Evolutionary conservation across 2,888 invertebrate species (phyloP), one percentile per base, ranked within the genome.

Genomic region (Strigamia maritima): DNA sequence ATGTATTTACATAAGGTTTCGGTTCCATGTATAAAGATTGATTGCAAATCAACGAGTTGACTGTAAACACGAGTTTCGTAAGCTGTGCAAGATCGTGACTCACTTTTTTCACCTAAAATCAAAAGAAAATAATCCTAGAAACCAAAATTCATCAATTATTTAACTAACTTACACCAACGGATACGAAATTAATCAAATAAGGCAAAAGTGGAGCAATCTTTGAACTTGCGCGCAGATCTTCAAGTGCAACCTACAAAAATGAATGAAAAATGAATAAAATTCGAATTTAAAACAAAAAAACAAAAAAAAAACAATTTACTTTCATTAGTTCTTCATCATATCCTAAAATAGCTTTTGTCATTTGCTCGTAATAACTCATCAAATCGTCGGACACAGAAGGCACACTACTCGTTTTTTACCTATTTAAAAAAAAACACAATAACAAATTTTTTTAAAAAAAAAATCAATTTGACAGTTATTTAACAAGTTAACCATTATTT

Each of bases 121-220:
- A n/a, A n/a, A n/a, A n/a, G n/a, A n/a, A n/a, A n/a, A n/a, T n/a
- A n/a, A n/a, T 14, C 28, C n/a, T 12, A 12, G 31, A 40, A 35
- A 54, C 14, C 40, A 76, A 79, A 31, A 16, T 40, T n/a, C n/a
- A n/a, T n/a, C n/a, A n/a, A n/a, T n/a, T n/a, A n/a, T n/a, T n/a
- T n/a, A n/a, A n/a, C n/a, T n/a, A 44, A 83, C 85, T 83, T 82
- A 86, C 86, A 82, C 86, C 86, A 83, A 84, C 84, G 22, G 84
- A 82, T 10, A 86, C 83, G 83, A 86, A 86, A 82, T 84, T 86
- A 76, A 86, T 83, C 81, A 86, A 83, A 78, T 84, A 85, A 16
- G 86, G 85, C 70, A 86, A 80, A 3, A 86, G 81, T 24, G 85
- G 84, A 2, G 84, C 81, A n/a, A 86, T 84, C 79, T 84, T 84